These are phyloP conservation scores for Heliconius himera DNA, from an alignment of 1,140 invertebrate genomes.

Conservation along the genomic window DNA sequence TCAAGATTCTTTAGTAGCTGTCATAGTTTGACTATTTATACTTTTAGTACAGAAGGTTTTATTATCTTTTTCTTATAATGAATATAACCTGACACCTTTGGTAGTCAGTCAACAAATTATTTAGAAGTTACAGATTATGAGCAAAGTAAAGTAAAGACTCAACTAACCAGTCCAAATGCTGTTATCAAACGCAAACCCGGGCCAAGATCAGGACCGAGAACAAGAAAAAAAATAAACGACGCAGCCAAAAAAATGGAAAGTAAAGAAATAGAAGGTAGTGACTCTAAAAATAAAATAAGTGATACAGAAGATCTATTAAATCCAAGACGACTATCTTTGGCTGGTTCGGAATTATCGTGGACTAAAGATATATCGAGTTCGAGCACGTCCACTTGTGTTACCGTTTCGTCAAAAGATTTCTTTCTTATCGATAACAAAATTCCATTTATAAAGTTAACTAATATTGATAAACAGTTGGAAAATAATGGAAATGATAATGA, in stretches of 20 bases:
- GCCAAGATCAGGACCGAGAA: slow-evolving; percentile 14
- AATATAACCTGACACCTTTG: not conserved
- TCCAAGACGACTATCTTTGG: slow-evolving; percentile 15
- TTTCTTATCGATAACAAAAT: slow-evolving; percentile 60
- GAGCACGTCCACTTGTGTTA: slow-evolving; percentile 55
- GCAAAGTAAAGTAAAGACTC: not conserved
- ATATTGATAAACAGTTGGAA: slow-evolving; percentile 34
- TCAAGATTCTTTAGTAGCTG: no score
- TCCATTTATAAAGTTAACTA: slow-evolving; percentile 51
- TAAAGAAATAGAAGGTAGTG: not conserved
- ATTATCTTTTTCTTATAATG: not conserved
- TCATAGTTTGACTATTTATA: no score
- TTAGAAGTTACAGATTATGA: slow-evolving; percentile 22
- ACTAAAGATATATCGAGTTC: slow-evolving; percentile 65
- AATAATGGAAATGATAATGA: slow-evolving; percentile 25
- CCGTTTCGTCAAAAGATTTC: slow-evolving; percentile 55
- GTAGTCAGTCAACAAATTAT: not conserved
- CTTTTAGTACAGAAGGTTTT: no score
- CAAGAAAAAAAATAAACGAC: not conserved
- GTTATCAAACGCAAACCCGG: slow-evolving; percentile 17
- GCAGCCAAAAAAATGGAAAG: not conserved
- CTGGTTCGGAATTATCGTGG: slow-evolving; percentile 55
- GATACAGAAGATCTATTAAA: not conserved
- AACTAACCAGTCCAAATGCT: not conserved
- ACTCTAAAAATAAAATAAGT: slow-evolving; percentile 13